Base-by-base conservation (phyloP, 2,113 vertebrate species). In the Stomatorhinus ivindoensis region DNA sequence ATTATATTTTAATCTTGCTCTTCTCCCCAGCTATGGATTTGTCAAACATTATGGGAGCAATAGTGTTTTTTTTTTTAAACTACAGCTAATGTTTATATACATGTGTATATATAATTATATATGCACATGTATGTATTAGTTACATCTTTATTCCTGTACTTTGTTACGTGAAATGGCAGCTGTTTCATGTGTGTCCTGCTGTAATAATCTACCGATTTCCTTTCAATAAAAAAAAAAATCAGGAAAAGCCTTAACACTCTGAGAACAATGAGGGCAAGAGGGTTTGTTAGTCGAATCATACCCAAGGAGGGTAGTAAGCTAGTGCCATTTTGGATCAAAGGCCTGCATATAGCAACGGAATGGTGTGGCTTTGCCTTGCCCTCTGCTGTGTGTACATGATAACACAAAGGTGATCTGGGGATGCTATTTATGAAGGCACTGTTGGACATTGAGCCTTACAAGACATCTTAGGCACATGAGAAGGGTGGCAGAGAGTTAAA, bases 131-230 rank as follows among this genome's bases (percentile, higher is more conserved):
- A 90, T 92, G 94, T 95, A 95, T 94, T 93, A 95, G 92, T 92
- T 92, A 94, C 94, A 94, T 95, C 93, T 93, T 95, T 94, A 93
- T 94, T 95, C 94, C 94, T 95, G 95, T 96, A 95, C 94, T 95
- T 94, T 96, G 94, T 95, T 94, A 94, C 87, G 95, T 96, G 95
- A 96, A 95, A 96, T 95, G 96, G 95, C 96, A 96, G 96, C 96
- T 96, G 96, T 95, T 96, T 96, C 94, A 82, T 94, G 94, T 95
- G 95, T 95, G 94, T 95, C 94, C 95, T 96, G 95, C 95, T 96
- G 95, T 96, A 95, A 95, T 95, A 95, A 94, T 94, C 93, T 94
- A 95, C 93, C 91, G 87, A 94, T 92, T 93, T 95, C 92, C 93
- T 95, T 96, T 95, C 93, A 94, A 94, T 85, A 89, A 96, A 92